Evolutionary conservation across 2,797 vertebrate genomes (phyloP), one percentile per base, ranked within the genome.

Genomic region (Hyperoplus lanceolatus): DNA sequence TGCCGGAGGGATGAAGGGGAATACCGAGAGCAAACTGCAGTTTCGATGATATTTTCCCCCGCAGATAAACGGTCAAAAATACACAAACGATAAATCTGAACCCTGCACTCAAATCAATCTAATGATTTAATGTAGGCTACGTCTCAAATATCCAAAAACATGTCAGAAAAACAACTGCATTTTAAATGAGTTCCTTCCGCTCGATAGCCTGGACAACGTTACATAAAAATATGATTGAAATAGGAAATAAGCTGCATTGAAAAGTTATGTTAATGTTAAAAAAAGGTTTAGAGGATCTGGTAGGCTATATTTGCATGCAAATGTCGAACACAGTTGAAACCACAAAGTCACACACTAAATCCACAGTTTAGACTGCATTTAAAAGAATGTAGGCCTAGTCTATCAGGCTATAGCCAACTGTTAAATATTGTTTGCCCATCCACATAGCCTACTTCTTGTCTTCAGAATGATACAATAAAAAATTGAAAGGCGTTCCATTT

Each of bases 1-100:
- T 83, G 77, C 73, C 38, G 86, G 77, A 86, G 51, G 80, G 73
- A 90, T 83, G 36, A 56, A 82, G 92, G 90, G 92, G 60, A 92
- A 90, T 73, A 82, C 91, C 91, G 80, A 69, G 38, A 59, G 16
- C 62, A 51, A 21, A 6, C 56, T 9, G 6, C 16, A 78, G 66
- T 91, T 91, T 88, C 10, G 5, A 10, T 36, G 8, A 4, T 69
- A 6, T 43, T 50, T 46, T 61, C 38, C 11, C 75, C 81, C 70
- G 42, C 76, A 77, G 14, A 38, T 46, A 18, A 81, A 75, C 68
- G 8, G 49, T 18, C 8, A 57, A 66, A 43, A 53, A 41, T 41
- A 8, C 46, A n/a, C 14, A 45, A n/a, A 53, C 7, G 42, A 13
- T 43, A 11, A 29, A 59, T 11, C 1, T 38, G n/a, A 14, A 36